A percentile compares a stretch with the other conserved stretches of the same genome.
phyloP scores from a whole-genome alignment of 1,140 invertebrate species.

The Anastatus disparis region DNA sequence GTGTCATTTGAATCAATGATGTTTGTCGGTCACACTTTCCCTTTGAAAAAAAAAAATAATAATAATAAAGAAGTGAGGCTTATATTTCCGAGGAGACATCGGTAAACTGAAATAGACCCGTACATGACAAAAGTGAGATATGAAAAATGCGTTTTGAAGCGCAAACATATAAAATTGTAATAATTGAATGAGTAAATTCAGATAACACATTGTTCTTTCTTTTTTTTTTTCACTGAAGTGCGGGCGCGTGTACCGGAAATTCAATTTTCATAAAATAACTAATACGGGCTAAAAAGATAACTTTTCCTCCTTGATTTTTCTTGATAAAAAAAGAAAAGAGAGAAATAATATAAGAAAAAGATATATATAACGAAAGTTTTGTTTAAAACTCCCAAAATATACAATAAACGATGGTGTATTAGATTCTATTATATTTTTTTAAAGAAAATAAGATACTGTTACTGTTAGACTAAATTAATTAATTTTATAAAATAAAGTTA shows the following conservation, averaged over 20 bases:
- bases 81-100: too few relatives aligned
- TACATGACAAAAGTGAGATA: background rate
- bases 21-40: background rate
- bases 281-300: slow-evolving; percentile 15
- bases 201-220: too few relatives aligned
- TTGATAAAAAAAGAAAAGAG: too few relatives aligned
- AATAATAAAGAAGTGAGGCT: too few relatives aligned
- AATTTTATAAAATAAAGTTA: slow-evolving; percentile 33
- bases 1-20: slow-evolving; percentile 13
- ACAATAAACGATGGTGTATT: slow-evolving; percentile 36
- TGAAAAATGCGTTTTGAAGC: too few relatives aligned
- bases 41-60: background rate
- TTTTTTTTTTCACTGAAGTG: background rate
- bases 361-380: too few relatives aligned
- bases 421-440: slow-evolving; percentile 35
- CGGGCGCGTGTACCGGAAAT: slow-evolving; percentile 22
- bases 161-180: too few relatives aligned
- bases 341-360: too few relatives aligned
- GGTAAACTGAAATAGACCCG: background rate
- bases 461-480: slow-evolving; percentile 33
- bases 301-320: too few relatives aligned
- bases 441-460: slow-evolving; percentile 28
- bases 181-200: too few relatives aligned
- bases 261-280: background rate
- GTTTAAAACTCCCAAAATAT: background rate